Evolutionary conservation across 2,113 vertebrate genomes (phyloP), one percentile per base, ranked within the genome.

Genomic region (Uria aalge): DNA sequence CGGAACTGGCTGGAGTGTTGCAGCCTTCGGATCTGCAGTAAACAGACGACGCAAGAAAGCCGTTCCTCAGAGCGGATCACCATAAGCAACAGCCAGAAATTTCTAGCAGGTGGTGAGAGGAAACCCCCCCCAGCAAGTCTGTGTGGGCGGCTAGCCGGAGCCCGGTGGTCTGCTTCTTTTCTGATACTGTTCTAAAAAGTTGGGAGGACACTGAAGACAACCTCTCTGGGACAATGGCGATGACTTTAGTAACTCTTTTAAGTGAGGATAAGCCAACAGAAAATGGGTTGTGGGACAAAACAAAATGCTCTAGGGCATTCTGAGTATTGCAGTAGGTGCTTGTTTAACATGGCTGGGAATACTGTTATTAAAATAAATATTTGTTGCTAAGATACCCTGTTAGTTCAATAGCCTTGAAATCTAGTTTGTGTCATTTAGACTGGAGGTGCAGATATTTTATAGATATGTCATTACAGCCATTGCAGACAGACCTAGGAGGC

Each of bases 341-440:
- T 96, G 90, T 93, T 96, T 90, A 94, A 91, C 77, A 79, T 93
- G 85, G 81, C 84, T 82, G 59, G 53, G n/a, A 94, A 95, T 82
- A 34, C 48, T 95, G 90, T 90, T 97, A 91, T 90, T 95, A 89
- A 95, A 94, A 95, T 87, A 96, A 96, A 87, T 87, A 93, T 88
- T 88, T 94, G 96, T 96, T 96, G 96, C 96, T 97, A 95, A 94
- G 96, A 94, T 95, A 96, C 91, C 45, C 84, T 60, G 69, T 82
- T 92, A 90, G 73, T 93, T 82, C 93, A 90, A 72, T 64, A 94
- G 45, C 53, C 66, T 90, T 89, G 89, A 96, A 95, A 94, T 87
- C 60, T 45, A 92, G 90, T 75, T 94, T 87, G 43, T 95, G 90
- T 88, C 84, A 64, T 85, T 75, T 85, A 90, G 91, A 27, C 52